Evolutionary conservation across 2,888 invertebrate species (phyloP), one percentile per base, ranked within the genome.

Genomic region (Xylocampa areola): DNA sequence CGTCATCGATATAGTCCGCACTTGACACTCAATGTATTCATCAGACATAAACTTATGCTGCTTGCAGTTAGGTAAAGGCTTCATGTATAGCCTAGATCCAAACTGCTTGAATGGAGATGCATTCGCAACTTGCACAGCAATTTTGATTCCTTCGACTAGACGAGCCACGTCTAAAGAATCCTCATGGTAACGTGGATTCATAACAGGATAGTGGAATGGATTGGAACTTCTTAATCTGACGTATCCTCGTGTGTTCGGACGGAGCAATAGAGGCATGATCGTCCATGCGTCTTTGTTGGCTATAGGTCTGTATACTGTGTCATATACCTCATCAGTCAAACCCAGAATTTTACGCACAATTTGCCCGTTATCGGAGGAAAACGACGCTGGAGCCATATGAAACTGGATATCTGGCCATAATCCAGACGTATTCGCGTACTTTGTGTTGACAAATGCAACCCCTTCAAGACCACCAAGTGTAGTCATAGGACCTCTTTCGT

Each of bases 111-210:
- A 98, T 0, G 97, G 96, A 53, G 96, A 95, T 0, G 97, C 96
- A 72, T 97, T 95, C 53, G 96, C 96, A 3, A 98, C 95, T 75
- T 94, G 87, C 23, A 97, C 73, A 0, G 97, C 97, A 52, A 97
- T 96, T 80, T 97, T 97, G 0, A 96, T 96, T 2, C 97, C 98
- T 87, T 98, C 98, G 0, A 98, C 97, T n/a, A 98, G 90, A 0
- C 96, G 96, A 49, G 96, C 95, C 0, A 97, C 96, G 84, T 97
- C 98, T 53, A 95, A 84, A 0, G 97, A 96, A 85, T 98, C 96
- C 60, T 96, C 96, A 74, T 98, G 97, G 85, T 99, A 99, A 81
- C 98, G 98, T 1, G 99, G 97, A 86, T 99, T 96, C 85, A 99
- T 98, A 21, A 97, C 84, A 0, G 99, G 99, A 79, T 96, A 96